Base-by-base conservation (phyloP, 1,140 invertebrate genomes). In the Akabosia matsudoensis region DNA sequence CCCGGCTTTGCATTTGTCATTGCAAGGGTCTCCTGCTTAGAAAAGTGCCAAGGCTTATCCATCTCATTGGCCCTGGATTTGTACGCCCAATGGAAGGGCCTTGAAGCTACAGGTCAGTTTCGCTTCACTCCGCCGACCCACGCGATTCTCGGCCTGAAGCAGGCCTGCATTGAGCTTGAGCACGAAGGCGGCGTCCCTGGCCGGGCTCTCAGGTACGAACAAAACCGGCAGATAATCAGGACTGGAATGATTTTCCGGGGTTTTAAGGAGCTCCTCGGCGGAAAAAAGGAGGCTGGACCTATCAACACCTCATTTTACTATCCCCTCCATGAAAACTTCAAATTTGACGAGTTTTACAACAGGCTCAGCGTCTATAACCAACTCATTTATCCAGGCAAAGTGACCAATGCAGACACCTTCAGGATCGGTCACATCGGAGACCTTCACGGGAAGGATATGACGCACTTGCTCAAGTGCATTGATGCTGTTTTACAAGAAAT, bases 71-170 rank as follows among this genome's bases (percentile, higher is more conserved):
- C 82, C 74, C 79, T 88, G 64, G 87, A 88, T 79, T 77, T 87
- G 56, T 83, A 82, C 80, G 86, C 86, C 37, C 87, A 88, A 77
- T 85, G 85, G 76, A 81, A 84, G 45, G 83, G 80, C 31, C 78
- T 88, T 71, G 85, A 88, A 76, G 80, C 81, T 13, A 85, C 82
- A 54, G 84, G 84, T 2, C 86, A 87, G 82, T 88, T 88, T 77
- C 83, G 87, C n/a, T 88, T 87, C 79, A 88, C 87, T 18, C 87
- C 87, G 18, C 85, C 87, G 7, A 88, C 87, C 10, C 87, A 88
- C 78, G 78, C 84, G 24, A 83, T 88, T 80, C 82, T 88, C 30
- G 87, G 85, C 3, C 87, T 88, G 79, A 76, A 79, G 37, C 83
- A 85, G 76, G 86, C 87, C 7, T 74, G 87, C 1, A 37, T 75